These are phyloP conservation scores for Anguilla marmorata DNA, from an alignment of 2,797 vertebrate species.

Conservation along the genomic window DNA sequence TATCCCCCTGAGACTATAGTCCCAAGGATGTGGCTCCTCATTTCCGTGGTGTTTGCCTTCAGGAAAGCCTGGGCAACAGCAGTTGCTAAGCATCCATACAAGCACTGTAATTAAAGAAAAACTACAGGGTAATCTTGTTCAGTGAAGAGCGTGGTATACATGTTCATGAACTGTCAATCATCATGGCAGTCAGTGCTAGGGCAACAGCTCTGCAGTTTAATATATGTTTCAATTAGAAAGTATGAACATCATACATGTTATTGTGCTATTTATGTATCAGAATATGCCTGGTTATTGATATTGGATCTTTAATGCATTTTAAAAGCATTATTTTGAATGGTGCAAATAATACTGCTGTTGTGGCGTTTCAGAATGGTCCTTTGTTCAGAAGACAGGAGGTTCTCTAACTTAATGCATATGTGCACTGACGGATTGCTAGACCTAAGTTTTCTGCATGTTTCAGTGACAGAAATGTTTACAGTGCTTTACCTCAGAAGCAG, in stretches of 20 bases:
- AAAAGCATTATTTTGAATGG: neutral
- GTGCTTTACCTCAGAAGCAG: neutral
- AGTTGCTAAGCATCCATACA: conserved; percentile 30
- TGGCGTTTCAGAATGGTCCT: neutral
- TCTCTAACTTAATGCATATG: neutral
- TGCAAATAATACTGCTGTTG: neutral
- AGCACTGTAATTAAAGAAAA: conserved; percentile 1
- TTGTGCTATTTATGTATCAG: neutral
- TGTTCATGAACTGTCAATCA: neutral
- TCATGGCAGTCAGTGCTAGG: neutral
- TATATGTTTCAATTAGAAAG: neutral
- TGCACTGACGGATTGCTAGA: neutral
- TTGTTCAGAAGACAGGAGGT: neutral
- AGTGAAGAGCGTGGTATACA: neutral
- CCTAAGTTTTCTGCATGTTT: neutral
- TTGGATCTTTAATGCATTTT: neutral
- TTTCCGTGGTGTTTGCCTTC: conserved; percentile 27
- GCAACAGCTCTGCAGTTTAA: neutral
- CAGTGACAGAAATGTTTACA: neutral
- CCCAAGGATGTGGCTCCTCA: conserved; percentile 15
- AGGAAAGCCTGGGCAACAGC: conserved; percentile 14
- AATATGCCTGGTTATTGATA: neutral
- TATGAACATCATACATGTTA: neutral
- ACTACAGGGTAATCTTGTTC: neutral
- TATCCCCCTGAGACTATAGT: neutral